Evolutionary conservation across 2,797 vertebrate genomes (phyloP), one percentile per base, ranked within the genome.

Genomic region (Galagoides demidoff): DNA sequence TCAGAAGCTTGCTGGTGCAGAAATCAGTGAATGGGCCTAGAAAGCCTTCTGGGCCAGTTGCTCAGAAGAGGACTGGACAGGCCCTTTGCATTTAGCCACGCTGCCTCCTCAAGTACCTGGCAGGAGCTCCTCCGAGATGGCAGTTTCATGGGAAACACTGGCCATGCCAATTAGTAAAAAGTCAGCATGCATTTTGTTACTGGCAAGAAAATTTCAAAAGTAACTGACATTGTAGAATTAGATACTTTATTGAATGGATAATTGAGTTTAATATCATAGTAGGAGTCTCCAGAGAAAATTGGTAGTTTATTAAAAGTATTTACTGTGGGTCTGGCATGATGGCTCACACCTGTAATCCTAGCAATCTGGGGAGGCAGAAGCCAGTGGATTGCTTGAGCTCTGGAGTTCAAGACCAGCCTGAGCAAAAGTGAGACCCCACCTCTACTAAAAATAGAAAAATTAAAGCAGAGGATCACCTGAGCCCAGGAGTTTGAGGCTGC

Each of bases 181-280:
- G 16, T 31, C 83, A 70, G 27, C 9, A 63, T 45, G 29, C 3
- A 19, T 92, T 89, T 57, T 81, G 25, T 88, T 77, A 78, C 61
- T 79, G 49, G 14, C 34, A 89, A 92, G 70, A 61, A 73, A 73
- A 88, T 74, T 77, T 81, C 79, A 55, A 93, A 94, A 74, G 13
- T 71, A 88, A 85, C 13, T 77, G 49, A 77, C 76, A 13, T 52
- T 49, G 16, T 55, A 52, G 39, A 79, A 68, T 22, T 86, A 43
- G 45, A 61, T 11, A 16, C 90, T 91, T 76, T 88, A 70, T 55
- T 89, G 49, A 73, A 52, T 89, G 76, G 81, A n/a, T 81, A 95
- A 68, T 52, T 94, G 43, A 87, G 11, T 63, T 78, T 57, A 77
- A 92, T 78, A 52, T 70, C 61, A 87, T 8, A 77, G 25, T 17